Conservation (phyloP, 2,888 invertebrate species). For the Caenorhabditis sp. region DNA sequence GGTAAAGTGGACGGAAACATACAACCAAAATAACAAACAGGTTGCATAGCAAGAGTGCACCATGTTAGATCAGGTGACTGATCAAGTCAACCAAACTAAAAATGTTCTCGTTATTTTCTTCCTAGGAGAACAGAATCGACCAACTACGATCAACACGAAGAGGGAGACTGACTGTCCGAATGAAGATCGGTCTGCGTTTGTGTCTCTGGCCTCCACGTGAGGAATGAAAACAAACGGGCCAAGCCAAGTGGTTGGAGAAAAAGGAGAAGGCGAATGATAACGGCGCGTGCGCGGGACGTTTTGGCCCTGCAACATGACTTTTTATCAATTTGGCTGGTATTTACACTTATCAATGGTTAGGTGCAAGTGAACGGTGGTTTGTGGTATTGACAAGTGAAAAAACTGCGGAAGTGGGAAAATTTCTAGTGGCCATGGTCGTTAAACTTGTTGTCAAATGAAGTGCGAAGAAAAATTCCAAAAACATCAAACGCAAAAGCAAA, state of each 20-base stretch:
- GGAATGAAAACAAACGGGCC: constrained; percentile 48
- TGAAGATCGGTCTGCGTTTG: constrained; percentile 13
- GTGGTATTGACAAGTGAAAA: too few species aligned
- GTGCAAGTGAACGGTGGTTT: constrained; percentile 16
- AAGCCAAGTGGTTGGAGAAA: not conserved
- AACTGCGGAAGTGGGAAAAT: too few species aligned
- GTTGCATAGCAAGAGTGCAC: constrained; percentile 8
- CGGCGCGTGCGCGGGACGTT: constrained; percentile 35
- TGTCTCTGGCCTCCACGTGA: constrained; percentile 39
- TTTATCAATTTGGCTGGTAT: constrained; percentile 10
- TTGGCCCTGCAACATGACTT: constrained; percentile 28
- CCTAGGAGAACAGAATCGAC: too few species aligned
- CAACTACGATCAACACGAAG: too few species aligned
- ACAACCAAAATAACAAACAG: constrained; percentile 41
- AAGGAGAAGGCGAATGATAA: constrained; percentile 3
- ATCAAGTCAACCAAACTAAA: too few species aligned
- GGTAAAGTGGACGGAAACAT: not conserved
- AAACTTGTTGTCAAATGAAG: not conserved
- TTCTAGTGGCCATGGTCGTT: too few species aligned
- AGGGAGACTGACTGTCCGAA: constrained; percentile 38
- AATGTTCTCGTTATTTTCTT: too few species aligned
- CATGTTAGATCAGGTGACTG: too few species aligned
- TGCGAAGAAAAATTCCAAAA: too few species aligned
- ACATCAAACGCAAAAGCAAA: too few species aligned
- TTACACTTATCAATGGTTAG: too few species aligned